Base-by-base conservation (phyloP, 2,113 vertebrate genomes). In the Cromileptes altivelis region DNA sequence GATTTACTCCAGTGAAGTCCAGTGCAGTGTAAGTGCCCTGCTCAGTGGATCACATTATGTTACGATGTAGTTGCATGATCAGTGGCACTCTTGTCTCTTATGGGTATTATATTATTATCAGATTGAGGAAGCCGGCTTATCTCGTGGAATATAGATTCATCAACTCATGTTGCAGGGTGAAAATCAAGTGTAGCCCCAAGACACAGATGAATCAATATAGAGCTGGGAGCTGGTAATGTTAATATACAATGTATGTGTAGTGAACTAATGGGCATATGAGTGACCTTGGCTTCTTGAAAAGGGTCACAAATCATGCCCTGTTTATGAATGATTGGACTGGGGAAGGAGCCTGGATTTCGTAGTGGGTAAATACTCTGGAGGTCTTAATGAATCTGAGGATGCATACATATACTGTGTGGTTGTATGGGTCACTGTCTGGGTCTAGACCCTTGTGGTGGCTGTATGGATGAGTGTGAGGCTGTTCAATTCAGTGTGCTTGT, bases 341-440 rank as follows among this genome's bases (percentile, higher is more conserved):
- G 18, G 4, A 13, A 5, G 4, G 1, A 65, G 49, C 37, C 18
- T 56, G 10, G 13, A 62, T 72, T 74, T 61, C 12, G 53, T 23
- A 68, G 27, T 58, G 45, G 68, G 71, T 12, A 70, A 79, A 86
- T 45, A 50, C 74, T 82, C 70, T 1, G 7, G 5, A 63, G 85
- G 70, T 85, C 61, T 72, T 71, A 2, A 50, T 58, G 68, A 80
- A 70, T 83, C 56, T 25, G 49, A 27, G 23, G 57, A 75, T 74
- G 50, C 18, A 25, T 79, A 52, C 25, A 70, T 37, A 82, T 42
- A 4, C 17, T 74, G 10, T 70, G 56, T n/a, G 33, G 4, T 40
- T 58, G 37, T 62, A 49, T 17, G 71, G 84, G 80, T 94, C 87
- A 89, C 6, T 53, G 40, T 89, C 80, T 89, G 72, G 82, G 83